Evolutionary conservation across 2,797 vertebrate species (phyloP).

Genomic region (Sebastes minor): DNA sequence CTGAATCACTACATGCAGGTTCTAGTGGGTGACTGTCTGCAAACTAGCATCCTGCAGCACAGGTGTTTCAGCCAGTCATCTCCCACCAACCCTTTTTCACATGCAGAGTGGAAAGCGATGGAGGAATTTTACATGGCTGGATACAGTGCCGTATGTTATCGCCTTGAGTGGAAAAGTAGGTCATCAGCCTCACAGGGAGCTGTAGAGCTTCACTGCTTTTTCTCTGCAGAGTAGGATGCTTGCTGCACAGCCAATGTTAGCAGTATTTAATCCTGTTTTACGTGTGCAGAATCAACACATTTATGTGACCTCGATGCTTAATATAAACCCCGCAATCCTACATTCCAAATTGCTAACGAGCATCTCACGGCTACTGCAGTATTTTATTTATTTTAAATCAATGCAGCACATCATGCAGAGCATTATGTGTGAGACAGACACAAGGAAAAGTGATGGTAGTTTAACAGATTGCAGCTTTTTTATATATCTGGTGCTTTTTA

Average conservation of each 20-base stretch:
- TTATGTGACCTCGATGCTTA: constrained; percentile 3
- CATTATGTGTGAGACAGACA: constrained; percentile 9
- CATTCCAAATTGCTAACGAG: neutral
- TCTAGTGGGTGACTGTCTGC: neutral
- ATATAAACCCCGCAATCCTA: neutral
- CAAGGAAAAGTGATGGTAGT: neutral
- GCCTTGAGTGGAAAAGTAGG: constrained; percentile 73
- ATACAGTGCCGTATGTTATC: constrained; percentile 47
- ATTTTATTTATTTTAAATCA: neutral
- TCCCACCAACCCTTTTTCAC: constrained; percentile 12
- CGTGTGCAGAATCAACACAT: neutral
- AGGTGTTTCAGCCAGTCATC: constrained; percentile 25
- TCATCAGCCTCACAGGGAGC: constrained; percentile 64
- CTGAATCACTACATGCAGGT: neutral
- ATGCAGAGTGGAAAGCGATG: constrained; percentile 37
- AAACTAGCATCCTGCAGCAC: constrained; percentile 7
- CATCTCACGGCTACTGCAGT: neutral
- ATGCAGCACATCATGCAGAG: constrained; percentile 3
- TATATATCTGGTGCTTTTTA: neutral
- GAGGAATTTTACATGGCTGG: constrained; percentile 62
- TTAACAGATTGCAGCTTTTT: neutral
- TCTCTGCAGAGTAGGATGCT: constrained; percentile 45
- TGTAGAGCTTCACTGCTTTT: constrained; percentile 38
- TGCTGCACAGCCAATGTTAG: constrained; percentile 31
- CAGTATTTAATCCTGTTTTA: constrained; percentile 18